Percentiles rank a stretch among this genome's conserved stretches.
Evolutionary conservation across 2,888 invertebrate species (phyloP).

Genomic region (Brachyopa scutellaris): DNA sequence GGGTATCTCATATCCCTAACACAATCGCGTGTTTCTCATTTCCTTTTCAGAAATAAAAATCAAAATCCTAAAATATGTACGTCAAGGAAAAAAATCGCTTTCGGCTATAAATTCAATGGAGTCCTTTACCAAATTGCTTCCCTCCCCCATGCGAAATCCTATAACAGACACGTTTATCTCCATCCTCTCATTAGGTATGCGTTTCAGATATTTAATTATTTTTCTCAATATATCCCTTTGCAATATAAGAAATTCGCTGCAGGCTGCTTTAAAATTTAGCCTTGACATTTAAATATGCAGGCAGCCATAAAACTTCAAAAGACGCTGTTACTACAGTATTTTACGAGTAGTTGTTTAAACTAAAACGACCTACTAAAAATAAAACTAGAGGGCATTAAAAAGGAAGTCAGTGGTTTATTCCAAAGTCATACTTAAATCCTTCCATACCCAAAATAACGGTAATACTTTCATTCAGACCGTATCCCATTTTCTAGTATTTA

Average conservation of each 20-base stretch:
- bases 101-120: not conserved
- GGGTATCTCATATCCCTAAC: too few species aligned
- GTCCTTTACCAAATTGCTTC: not conserved
- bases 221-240: not conserved
- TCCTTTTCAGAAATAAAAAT: too few species aligned
- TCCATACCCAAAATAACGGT: not conserved
- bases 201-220: slow-evolving; percentile 4
- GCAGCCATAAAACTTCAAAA: too few species aligned
- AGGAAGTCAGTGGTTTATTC: not conserved
- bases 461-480: slow-evolving; percentile 13
- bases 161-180: not conserved
- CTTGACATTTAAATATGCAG: not conserved
- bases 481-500: slow-evolving; percentile 1
- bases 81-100: too few species aligned
- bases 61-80: too few species aligned
- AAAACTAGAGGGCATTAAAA: too few species aligned
- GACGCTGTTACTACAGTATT: too few species aligned
- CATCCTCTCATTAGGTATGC: not conserved
- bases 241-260: not conserved
- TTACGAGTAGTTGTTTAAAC: too few species aligned
- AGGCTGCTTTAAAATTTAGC: not conserved
- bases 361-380: too few species aligned
- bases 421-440: not conserved
- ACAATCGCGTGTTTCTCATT: too few species aligned
- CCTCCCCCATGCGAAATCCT: not conserved